phyloP scores from a whole-genome alignment of 2,888 invertebrate species.

The Zaprionus obscuricornis region DNA sequence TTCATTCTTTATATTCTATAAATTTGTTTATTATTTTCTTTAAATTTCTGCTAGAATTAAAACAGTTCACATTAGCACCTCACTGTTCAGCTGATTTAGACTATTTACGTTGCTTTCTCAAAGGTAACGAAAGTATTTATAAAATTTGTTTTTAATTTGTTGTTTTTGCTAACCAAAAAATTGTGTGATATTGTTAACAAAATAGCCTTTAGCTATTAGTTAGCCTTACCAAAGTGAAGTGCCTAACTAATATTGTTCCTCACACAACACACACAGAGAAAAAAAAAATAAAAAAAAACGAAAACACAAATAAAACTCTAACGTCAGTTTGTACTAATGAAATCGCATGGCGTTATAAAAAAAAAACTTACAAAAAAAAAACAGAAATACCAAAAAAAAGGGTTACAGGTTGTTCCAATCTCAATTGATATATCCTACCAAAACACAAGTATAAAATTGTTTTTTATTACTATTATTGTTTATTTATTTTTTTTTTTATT shows the following conservation, averaged over 20 bases:
- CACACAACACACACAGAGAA: constrained; percentile 1
- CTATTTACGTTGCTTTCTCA: constrained; percentile 83
- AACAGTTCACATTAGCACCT: constrained; percentile 81
- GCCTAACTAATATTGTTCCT: constrained; percentile 34
- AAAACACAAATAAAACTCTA: neutral
- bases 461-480: too few species aligned
- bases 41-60: constrained; percentile 66
- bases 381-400: too few species aligned
- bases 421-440: too few species aligned
- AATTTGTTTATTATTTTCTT: constrained; percentile 6
- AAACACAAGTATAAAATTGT: too few species aligned
- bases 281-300: neutral
- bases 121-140: constrained; percentile 81
- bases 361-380: neutral
- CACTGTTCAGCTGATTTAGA: constrained; percentile 83
- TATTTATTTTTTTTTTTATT: too few species aligned
- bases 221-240: constrained; percentile 5
- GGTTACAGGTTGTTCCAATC: constrained; percentile 5
- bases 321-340: constrained; percentile 44
- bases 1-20: too few species aligned
- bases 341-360: constrained; percentile 39
- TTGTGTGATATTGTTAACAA: constrained; percentile 46
- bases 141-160: constrained; percentile 16
- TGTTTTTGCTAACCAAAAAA: constrained; percentile 49
- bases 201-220: too few species aligned